Evolutionary conservation across 2,888 invertebrate species (phyloP).

Genomic region (Hesperia comma): DNA sequence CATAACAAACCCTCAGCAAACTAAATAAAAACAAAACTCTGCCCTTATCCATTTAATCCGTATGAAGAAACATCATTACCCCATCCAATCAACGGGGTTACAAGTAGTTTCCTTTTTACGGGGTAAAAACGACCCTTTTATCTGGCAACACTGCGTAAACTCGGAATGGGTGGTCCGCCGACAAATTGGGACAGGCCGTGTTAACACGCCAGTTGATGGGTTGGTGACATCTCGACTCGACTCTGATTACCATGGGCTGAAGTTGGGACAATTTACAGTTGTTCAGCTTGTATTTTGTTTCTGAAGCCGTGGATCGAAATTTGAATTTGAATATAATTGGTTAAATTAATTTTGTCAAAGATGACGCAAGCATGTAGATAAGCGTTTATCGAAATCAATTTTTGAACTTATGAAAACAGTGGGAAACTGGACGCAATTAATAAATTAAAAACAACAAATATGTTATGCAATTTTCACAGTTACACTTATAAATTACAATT

Average conservation of each 20-base stretch:
- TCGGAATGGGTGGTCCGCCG: conserved; percentile 41
- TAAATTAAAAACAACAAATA: too few relatives aligned
- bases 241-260: conserved; percentile 38
- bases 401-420: too few relatives aligned
- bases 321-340: too few relatives aligned
- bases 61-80: conserved; percentile 61
- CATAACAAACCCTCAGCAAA: conserved; percentile 25
- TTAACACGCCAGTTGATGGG: conserved; percentile 45
- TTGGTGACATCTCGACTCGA: conserved; percentile 40
- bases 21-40: conserved; percentile 44
- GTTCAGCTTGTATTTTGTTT: background rate
- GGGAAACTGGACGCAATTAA: too few relatives aligned
- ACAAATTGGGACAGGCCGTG: conserved; percentile 48
- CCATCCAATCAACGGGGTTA: conserved; percentile 71
- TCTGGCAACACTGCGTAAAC: conserved; percentile 66
- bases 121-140: conserved; percentile 65
- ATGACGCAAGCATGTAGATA: too few relatives aligned
- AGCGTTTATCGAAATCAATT: too few relatives aligned
- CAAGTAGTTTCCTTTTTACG: conserved; percentile 59
- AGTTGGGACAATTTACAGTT: conserved; percentile 30
- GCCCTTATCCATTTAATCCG: conserved; percentile 54
- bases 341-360: too few relatives aligned
- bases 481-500: too few relatives aligned
- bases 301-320: too few relatives aligned
- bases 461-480: too few relatives aligned